These are phyloP conservation scores for Lepidurus packardi DNA, from an alignment of 1,140 invertebrate genomes.

Conservation along the genomic window DNA sequence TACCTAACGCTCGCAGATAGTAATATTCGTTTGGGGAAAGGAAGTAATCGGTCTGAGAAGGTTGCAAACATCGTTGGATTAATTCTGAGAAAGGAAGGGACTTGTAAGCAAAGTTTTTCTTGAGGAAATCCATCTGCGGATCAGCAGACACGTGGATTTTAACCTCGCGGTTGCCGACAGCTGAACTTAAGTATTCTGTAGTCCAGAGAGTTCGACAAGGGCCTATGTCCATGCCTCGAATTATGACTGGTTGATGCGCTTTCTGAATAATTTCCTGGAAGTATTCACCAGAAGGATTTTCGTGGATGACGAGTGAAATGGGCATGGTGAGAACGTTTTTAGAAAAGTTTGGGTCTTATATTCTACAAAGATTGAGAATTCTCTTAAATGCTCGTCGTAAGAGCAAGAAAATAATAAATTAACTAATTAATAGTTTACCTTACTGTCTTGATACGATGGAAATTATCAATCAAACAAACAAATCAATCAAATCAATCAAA, in stretches of 20 bases:
- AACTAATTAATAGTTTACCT: background rate
- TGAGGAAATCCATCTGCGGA: constrained; percentile 51
- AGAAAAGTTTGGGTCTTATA: background rate
- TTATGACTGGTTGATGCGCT: constrained; percentile 43
- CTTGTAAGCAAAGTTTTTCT: constrained; percentile 56
- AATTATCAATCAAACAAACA: no score
- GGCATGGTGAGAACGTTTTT: background rate
- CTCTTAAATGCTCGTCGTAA: background rate
- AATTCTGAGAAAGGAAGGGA: constrained; percentile 49
- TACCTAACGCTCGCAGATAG: constrained; percentile 53
- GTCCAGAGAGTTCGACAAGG: constrained; percentile 50
- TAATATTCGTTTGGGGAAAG: constrained; percentile 47
- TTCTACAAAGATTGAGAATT: background rate
- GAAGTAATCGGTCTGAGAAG: constrained; percentile 45
- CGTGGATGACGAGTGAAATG: background rate
- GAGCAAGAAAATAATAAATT: background rate
- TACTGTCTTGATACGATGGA: no score
- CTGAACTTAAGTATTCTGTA: constrained; percentile 47
- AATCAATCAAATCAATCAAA: no score
- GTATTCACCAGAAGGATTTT: background rate
- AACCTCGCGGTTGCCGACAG: constrained; percentile 45
- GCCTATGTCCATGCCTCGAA: constrained; percentile 51
- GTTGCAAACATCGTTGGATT: constrained; percentile 44
- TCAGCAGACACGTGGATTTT: constrained; percentile 51
- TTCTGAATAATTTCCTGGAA: background rate